phyloP scores from a whole-genome alignment of 1,140 invertebrate species.

The Trichomalopsis sarcophagae region DNA sequence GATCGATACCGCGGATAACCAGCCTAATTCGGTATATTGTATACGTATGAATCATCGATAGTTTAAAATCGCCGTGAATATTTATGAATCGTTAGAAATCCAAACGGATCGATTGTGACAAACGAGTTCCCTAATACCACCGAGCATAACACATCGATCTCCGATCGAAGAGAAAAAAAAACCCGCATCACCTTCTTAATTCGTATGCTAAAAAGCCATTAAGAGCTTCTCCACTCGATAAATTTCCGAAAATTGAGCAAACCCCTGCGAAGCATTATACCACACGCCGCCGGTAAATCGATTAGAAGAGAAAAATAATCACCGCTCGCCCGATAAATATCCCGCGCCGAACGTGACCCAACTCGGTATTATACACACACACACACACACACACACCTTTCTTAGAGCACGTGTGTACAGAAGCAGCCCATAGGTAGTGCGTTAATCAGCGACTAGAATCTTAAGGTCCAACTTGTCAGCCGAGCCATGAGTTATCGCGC shows the following conservation, averaged over 20 bases:
- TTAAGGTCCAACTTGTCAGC: conserved; percentile 28
- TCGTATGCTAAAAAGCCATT: background rate
- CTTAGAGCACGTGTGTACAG: no score
- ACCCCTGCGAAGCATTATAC: no score
- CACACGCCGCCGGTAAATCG: no score
- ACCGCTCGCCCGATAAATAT: background rate
- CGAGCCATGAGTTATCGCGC: conserved; percentile 16
- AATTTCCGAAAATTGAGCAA: background rate
- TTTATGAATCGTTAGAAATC: no score
- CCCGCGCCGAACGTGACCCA: no score
- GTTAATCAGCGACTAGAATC: conserved; percentile 41
- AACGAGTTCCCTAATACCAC: no score
- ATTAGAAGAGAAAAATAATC: background rate
- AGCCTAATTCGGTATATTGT: background rate
- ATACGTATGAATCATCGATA: background rate
- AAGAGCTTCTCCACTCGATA: background rate
- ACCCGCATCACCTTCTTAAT: background rate
- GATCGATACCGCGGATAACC: background rate
- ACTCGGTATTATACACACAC: no score
- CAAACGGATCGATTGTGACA: no score
- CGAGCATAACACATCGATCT: no score
- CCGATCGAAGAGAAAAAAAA: background rate
- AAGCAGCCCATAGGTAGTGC: background rate
- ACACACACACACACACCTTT: no score
- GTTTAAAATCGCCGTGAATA: no score